Base-by-base conservation (phyloP, 2,113 vertebrate species). In the Geococcyx californianus region DNA sequence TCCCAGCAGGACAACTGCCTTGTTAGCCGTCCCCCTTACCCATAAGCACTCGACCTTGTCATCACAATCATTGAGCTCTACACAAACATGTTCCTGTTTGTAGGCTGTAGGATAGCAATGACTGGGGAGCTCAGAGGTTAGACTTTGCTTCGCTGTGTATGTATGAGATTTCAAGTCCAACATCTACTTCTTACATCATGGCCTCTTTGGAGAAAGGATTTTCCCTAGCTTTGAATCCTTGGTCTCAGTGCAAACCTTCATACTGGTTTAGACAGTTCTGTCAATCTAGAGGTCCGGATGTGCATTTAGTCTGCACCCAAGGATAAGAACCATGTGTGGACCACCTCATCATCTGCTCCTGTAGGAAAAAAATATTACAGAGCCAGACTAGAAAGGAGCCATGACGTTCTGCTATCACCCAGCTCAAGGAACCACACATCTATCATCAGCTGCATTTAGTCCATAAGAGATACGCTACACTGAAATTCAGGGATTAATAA, bases 301-400 rank as follows among this genome's bases (percentile, higher is more conserved):
- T 58, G 7, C 18, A 20, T 47, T 84, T 66, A 68, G 12, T 54
- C 25, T 80, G 3, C 9, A 23, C 25, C 17, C 23, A 58, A 28
- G 52, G 6, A 31, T 40, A 7, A 16, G 55, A 70, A 44, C 3
- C 0, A 1, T 47, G 6, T 21, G 8, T 1, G 70, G 52, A 63
- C 14, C 14, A 51, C 11, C 8, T 45, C 31, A 49, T 70, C 13
- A 45, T 3, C 19, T 42, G 6, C 21, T 75, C 45, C 2, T 55
- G 10, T 12, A 13, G 15, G 29, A 17, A n/a, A 59, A 20, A 13
- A 7, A 42, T 10, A 24, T 34, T 20, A 14, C 20, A n/a, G 25
- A 85, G 16, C 4, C 47, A 58, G 17, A 13, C 9, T 18, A n/a
- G 59, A 45, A 88, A 63, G 25, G 9, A 84, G 1, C 4, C 4